phyloP scores from a whole-genome alignment of 2,797 vertebrate species.

The Sciurus vulgaris region DNA sequence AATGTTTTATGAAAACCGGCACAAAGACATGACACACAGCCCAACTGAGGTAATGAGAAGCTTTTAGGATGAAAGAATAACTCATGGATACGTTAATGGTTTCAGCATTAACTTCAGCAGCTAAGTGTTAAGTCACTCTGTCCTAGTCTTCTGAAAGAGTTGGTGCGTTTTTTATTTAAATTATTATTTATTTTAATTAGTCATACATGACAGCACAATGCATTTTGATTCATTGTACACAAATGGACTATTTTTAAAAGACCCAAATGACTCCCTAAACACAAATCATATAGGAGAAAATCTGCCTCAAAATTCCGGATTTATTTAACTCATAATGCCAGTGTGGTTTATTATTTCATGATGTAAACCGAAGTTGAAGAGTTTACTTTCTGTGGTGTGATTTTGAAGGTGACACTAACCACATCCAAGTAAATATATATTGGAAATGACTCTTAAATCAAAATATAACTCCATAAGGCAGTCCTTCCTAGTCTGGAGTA shows the following conservation, averaged over 20 bases:
- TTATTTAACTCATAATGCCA: slow-evolving; percentile 41
- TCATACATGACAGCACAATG: too few species aligned
- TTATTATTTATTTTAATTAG: too few species aligned
- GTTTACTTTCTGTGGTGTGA: slow-evolving; percentile 38
- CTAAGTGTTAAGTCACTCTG: slow-evolving; percentile 39
- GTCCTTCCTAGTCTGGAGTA: not conserved
- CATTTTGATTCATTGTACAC: too few species aligned
- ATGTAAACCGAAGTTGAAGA: slow-evolving; percentile 14
- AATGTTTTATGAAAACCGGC: slow-evolving; percentile 56
- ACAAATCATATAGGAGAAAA: not conserved
- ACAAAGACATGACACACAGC: slow-evolving; percentile 54
- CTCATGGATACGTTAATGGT: slow-evolving; percentile 5
- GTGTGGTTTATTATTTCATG: slow-evolving; percentile 53
- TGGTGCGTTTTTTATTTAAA: not conserved
- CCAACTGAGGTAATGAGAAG: not conserved
- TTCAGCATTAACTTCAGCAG: slow-evolving; percentile 45
- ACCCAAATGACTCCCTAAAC: not conserved
- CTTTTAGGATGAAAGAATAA: slow-evolving; percentile 45
- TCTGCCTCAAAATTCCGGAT: not conserved
- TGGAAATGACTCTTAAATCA: slow-evolving; percentile 28
- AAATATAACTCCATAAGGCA: slow-evolving; percentile 31
- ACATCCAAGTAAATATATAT: slow-evolving; percentile 45
- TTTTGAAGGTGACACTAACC: slow-evolving; percentile 4
- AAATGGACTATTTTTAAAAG: not conserved
- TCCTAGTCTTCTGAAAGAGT: slow-evolving; percentile 31